A percentile compares a stretch with the other conserved stretches of the same genome.
Evolutionary conservation across 2,888 invertebrate species (phyloP).

Genomic region (Furcula furcula): DNA sequence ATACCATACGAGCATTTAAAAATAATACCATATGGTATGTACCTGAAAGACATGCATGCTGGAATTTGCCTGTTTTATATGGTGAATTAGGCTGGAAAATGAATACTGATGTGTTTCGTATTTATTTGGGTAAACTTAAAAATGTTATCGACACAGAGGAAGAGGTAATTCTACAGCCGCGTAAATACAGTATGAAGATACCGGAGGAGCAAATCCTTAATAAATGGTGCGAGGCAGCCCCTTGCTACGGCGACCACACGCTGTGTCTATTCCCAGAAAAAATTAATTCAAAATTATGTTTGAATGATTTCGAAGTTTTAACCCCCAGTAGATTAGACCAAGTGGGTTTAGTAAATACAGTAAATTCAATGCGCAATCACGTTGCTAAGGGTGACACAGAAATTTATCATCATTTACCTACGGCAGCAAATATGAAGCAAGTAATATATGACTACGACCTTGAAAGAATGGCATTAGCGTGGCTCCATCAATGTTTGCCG

Average conservation of each 20-base stretch:
- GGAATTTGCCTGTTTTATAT: constrained; percentile 62
- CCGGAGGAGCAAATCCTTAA: constrained; percentile 31
- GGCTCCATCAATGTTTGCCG: constrained; percentile 68
- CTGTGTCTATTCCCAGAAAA: constrained; percentile 58
- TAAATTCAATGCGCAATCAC: constrained; percentile 69
- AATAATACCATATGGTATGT: constrained; percentile 52
- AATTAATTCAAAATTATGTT: constrained; percentile 49
- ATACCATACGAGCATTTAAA: constrained; percentile 1
- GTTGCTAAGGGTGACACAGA: constrained; percentile 51
- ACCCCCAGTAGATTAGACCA: constrained; percentile 47
- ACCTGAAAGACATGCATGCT: constrained; percentile 61
- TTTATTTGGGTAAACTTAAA: constrained; percentile 40
- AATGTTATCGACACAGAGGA: constrained; percentile 41
- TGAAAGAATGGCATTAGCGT: constrained; percentile 57
- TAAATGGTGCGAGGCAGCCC: constrained; percentile 63
- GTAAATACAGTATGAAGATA: constrained; percentile 11
- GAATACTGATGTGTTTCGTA: constrained; percentile 45
- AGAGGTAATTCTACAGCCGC: constrained; percentile 4
- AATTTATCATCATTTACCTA: constrained; percentile 55
- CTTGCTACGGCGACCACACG: constrained; percentile 71
- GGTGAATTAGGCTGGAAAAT: constrained; percentile 42
- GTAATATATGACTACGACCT: constrained; percentile 65
- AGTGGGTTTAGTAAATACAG: constrained; percentile 53
- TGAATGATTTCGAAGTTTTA: constrained; percentile 40
- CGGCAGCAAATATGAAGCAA: constrained; percentile 69